Conservation (phyloP, 2,113 vertebrate genomes). For the Artemisiospiza belli region DNA sequence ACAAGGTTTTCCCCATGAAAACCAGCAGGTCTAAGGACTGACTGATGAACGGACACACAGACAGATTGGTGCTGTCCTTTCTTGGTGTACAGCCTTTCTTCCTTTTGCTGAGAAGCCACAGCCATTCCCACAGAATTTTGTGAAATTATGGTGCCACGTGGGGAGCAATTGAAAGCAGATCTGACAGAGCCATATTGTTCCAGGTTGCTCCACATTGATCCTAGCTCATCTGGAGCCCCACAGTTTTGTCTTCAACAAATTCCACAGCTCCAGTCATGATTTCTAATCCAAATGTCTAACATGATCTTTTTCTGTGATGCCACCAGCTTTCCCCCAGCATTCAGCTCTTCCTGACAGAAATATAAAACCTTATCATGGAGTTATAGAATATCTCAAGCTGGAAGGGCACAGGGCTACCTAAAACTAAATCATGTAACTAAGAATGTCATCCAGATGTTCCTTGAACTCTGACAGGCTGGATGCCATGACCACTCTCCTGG, state of each 20-base stretch:
- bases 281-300: not conserved
- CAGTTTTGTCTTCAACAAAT: not conserved
- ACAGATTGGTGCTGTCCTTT: not conserved
- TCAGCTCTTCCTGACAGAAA: not conserved
- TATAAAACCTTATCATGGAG: not conserved
- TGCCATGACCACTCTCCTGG: not conserved
- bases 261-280: not conserved
- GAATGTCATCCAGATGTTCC: not conserved
- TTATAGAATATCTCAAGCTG: not conserved
- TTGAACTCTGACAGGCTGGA: not conserved
- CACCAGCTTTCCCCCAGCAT: not conserved
- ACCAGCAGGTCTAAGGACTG: not conserved
- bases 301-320: not conserved
- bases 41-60: not conserved
- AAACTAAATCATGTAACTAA: not conserved
- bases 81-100: not conserved
- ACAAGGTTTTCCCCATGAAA: not conserved
- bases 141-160: rapidly evolving
- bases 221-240: not conserved
- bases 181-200: not conserved
- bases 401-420: not conserved
- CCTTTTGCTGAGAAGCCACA: not conserved
- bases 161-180: not conserved
- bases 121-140: not conserved
- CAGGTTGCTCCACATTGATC: rapidly evolving